phyloP scores from a whole-genome alignment of 2,888 invertebrate species.

The Mantis religiosa region DNA sequence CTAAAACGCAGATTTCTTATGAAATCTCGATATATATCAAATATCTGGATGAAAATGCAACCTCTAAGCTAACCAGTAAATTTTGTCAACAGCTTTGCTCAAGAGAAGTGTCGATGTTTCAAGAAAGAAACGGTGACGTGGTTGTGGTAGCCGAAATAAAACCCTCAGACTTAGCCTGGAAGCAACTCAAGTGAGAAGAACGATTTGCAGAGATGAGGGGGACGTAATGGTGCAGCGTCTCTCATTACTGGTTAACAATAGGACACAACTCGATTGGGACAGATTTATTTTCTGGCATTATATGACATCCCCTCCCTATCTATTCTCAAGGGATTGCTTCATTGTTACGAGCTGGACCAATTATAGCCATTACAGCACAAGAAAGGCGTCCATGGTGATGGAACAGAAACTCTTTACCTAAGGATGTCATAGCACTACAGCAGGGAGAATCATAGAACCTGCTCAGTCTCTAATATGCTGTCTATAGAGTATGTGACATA shows the following conservation, averaged over 20 bases:
- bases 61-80: too few species aligned
- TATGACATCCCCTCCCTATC: neutral
- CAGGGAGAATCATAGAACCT: too few species aligned
- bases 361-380: neutral
- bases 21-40: too few species aligned
- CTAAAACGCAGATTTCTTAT: too few species aligned
- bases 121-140: too few species aligned
- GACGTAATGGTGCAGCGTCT: neutral
- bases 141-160: neutral
- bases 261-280: conserved; percentile 19
- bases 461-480: too few species aligned
- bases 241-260: conserved; percentile 11
- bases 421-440: neutral
- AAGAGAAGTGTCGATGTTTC: too few species aligned
- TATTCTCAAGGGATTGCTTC: neutral
- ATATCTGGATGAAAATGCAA: too few species aligned
- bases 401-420: neutral
- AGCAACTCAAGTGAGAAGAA: neutral
- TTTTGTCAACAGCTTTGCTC: too few species aligned
- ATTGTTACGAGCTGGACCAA: neutral
- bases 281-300: conserved; percentile 19
- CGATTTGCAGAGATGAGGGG: neutral
- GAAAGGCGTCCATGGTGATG: neutral
- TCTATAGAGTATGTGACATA: too few species aligned
- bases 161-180: neutral